Base-by-base conservation (phyloP, 2,113 vertebrate species). In the Scalopus aquaticus region DNA sequence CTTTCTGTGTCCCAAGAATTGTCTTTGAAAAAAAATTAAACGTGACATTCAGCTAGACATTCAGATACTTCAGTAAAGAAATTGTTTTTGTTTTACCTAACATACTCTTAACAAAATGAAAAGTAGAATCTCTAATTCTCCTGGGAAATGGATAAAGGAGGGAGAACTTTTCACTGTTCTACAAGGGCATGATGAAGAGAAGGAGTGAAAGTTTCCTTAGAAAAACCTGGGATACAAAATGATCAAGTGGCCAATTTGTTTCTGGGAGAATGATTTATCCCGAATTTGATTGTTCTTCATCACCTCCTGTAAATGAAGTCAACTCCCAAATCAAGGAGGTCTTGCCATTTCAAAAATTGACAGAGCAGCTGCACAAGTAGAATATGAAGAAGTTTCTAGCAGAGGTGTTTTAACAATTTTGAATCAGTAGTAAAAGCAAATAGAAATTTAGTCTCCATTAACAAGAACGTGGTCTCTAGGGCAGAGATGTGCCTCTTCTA, bases 1-100 rank as follows among this genome's bases (percentile, higher is more conserved):
- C 73, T 58, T 64, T 67, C 28, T 17, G 15, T 72, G 30, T 60
- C 28, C 37, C 19, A 62, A 91, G 42, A 88, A 49, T 85, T 90
- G 24, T 73, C 58, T 89, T 87, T 87, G 35, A 92, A 81, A 54
- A n/a, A 82, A 93, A 95, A 81, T 82, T 35, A 85, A 92, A 88
- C 42, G 30, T 73, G 32, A 16, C 17, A 39, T 60, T 85, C 67
- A 78, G 35, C 51, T 13, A 70, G 37, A 10, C n/a, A 64, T 62
- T 77, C 22, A 82, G 69, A 49, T 62, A 39, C 35, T 56, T 65
- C 24, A 78, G 35, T 54, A 78, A 65, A 60, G 12, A 54, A 9
- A 69, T 62, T 35, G 22, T 56, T 64, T 12, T 30, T 30, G 39
- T 26, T 3, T 1, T 60, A 17, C 37, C 6, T 49, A 72, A 7